Evolutionary conservation across 2,113 vertebrate species (phyloP), one percentile per base, ranked within the genome.

Genomic region (Mesembrinibis cayennensis): DNA sequence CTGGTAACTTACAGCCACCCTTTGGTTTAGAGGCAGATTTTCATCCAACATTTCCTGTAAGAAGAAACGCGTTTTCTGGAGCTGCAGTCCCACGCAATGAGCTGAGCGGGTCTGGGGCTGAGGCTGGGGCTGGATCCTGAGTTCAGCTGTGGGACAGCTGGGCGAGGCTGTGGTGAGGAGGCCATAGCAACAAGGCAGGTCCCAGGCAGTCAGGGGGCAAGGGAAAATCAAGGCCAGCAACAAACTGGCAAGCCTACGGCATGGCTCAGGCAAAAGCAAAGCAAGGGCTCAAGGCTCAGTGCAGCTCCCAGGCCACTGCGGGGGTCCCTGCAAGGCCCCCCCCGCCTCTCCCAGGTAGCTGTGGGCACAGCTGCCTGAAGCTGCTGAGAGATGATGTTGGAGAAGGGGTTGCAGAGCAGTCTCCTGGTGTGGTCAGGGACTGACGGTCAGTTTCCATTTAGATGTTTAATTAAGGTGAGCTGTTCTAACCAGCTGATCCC

Each of bases 71-170:
- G 3, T 38, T 73, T 90, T 73, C 55, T 6, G 5, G 59, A 65
- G 27, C 9, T 2, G 2, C 34, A 22, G 29, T 22, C 38, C 16
- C 13, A 53, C 3, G 2, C 30, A 56, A 11, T 0, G 1, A 65
- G 11, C 34, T 52, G 23, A 38, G 16, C 7, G 5, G 30, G 12
- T 3, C 29, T 2, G 1, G 11, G 56, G 29, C 40, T 34, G 10
- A 20, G 27, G 27, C 61, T 17, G 21, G 30, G 15, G 6, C 61
- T 17, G 21, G 30, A 13, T 5, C 13, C 9, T 4, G 6, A 3
- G 36, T 10, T 18, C 61, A 74, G 32, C 21, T 59, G n/a, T 56
- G 44, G 20, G 14, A 8, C 16, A 45, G 27, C 7, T 0, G 2
- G 29, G 3, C 0, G 6, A 83, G 45, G 38, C 34, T 69, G 34